Conservation (phyloP, 2,888 invertebrate species). For the Neria commutata region DNA sequence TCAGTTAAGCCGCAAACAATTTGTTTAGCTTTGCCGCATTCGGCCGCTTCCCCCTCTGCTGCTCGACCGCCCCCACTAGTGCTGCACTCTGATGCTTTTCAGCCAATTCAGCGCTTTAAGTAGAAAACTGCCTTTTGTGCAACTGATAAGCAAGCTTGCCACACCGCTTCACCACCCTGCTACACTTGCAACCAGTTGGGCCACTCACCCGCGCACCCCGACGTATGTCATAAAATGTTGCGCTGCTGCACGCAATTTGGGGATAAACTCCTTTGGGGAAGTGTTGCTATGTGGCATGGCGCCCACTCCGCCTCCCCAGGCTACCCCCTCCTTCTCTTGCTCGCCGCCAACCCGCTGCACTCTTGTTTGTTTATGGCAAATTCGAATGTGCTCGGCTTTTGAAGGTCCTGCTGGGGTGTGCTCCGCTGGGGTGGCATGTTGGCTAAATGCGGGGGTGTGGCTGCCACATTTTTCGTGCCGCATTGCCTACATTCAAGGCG, state of each 20-base stretch:
- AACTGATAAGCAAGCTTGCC: neutral
- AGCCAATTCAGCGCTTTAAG: slow-evolving; percentile 51
- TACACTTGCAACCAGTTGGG: slow-evolving; percentile 6
- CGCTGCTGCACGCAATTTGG: slow-evolving; percentile 55
- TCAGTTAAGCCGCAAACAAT: neutral
- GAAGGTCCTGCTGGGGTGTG: neutral
- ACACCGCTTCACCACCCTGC: slow-evolving; percentile 5
- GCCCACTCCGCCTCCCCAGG: neutral
- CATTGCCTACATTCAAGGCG: no score
- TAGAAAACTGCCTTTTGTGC: neutral
- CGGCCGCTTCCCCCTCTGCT: neutral
- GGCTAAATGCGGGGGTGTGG: neutral
- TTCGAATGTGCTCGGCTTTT: slow-evolving; percentile 20
- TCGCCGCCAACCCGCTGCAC: neutral
- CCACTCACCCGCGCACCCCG: slow-evolving; percentile 5
- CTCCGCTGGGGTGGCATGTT: slow-evolving; percentile 1
- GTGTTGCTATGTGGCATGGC: neutral
- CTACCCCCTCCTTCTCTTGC: neutral
- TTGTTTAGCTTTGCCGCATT: neutral
- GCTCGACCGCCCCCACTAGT: neutral
- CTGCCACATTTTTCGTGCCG: slow-evolving; percentile 2
- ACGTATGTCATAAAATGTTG: slow-evolving; percentile 44
- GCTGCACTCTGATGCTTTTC: slow-evolving; percentile 47
- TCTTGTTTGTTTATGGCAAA: slow-evolving; percentile 16
- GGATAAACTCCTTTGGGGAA: slow-evolving; percentile 42